Conservation (phyloP, 2,888 invertebrate species). For the Orthosia incerta region DNA sequence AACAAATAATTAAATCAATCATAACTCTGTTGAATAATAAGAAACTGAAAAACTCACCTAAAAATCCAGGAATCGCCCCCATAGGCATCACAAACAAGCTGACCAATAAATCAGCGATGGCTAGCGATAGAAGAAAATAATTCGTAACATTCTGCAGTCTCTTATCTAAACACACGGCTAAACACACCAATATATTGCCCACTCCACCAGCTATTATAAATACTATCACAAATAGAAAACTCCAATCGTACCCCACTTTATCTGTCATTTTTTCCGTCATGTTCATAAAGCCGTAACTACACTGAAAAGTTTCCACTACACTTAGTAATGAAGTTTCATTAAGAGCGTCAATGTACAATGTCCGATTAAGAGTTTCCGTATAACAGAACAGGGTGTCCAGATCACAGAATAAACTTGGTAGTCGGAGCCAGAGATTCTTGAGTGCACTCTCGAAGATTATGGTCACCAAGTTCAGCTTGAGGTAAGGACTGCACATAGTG, state of each 20-base stretch:
- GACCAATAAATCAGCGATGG: constrained; percentile 98
- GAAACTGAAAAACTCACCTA: constrained; percentile 93
- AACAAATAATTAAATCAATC: too few relatives aligned
- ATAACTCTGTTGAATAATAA: too few relatives aligned
- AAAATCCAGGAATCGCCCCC: constrained; percentile 97
- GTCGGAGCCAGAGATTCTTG: constrained; percentile 83
- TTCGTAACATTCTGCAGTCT: constrained; percentile 98
- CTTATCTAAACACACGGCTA: constrained; percentile 97
- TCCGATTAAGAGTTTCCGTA: constrained; percentile 78
- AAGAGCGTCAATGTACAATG: constrained; percentile 80
- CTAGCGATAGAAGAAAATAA: constrained; percentile 98
- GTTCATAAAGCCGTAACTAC: constrained; percentile 82
- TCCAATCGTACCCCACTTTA: constrained; percentile 93
- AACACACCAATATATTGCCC: constrained; percentile 98
- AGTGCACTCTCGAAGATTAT: constrained; percentile 85
- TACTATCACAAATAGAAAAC: constrained; percentile 95
- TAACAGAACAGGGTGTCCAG: constrained; percentile 81
- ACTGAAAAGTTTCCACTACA: constrained; percentile 80
- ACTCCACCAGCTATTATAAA: constrained; percentile 97
- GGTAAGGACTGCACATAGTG: constrained; percentile 82
- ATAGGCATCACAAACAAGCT: constrained; percentile 99
- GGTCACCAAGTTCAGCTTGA: constrained; percentile 85
- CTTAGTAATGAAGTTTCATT: constrained; percentile 71
- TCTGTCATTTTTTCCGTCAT: constrained; percentile 71
- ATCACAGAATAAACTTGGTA: constrained; percentile 82